A percentile compares a stretch with the other conserved stretches of the same genome.
These are phyloP conservation scores for Scomber scombrus DNA, from an alignment of 2,113 vertebrate species.

Conservation along the genomic window DNA sequence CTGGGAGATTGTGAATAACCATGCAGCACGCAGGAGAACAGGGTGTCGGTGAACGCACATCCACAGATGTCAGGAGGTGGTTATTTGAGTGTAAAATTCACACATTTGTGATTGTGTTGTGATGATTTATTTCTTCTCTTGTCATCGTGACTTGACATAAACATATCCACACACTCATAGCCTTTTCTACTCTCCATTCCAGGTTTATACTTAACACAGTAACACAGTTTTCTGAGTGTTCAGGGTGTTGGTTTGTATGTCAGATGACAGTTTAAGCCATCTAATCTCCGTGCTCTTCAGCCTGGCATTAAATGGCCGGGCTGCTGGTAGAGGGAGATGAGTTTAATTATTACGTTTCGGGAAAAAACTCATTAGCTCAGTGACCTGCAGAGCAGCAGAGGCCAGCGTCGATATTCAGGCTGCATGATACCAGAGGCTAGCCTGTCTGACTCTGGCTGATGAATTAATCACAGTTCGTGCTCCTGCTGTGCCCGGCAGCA, in stretches of 20 bases:
- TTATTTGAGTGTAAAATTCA: conserved; percentile 23
- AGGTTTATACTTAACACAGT: background rate
- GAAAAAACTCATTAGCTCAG: conserved; percentile 65
- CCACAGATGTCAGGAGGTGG: background rate
- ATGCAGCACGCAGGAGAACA: conserved; percentile 4
- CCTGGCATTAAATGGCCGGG: conserved; percentile 41
- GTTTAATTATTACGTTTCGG: conserved; percentile 70
- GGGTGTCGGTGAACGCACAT: conserved; percentile 28
- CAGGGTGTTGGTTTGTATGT: background rate
- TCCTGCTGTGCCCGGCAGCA: conserved; percentile 32
- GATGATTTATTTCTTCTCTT: conserved; percentile 1
- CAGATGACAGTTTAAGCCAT: conserved; percentile 54
- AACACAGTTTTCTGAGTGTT: background rate
- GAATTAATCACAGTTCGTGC: conserved; percentile 55
- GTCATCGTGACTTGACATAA: background rate
- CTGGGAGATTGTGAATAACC: conserved; percentile 57
- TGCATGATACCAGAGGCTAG: conserved; percentile 49
- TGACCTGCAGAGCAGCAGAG: conserved; percentile 61
- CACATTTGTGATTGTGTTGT: background rate
- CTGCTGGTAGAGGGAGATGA: conserved; percentile 45
- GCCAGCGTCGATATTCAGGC: conserved; percentile 44
- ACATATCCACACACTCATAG: background rate
- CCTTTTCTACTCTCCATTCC: background rate
- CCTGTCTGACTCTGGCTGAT: conserved; percentile 52
- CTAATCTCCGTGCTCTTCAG: conserved; percentile 57